These are phyloP conservation scores for Andrena dorsata DNA, from an alignment of 2,888 invertebrate species.

Conservation along the genomic window DNA sequence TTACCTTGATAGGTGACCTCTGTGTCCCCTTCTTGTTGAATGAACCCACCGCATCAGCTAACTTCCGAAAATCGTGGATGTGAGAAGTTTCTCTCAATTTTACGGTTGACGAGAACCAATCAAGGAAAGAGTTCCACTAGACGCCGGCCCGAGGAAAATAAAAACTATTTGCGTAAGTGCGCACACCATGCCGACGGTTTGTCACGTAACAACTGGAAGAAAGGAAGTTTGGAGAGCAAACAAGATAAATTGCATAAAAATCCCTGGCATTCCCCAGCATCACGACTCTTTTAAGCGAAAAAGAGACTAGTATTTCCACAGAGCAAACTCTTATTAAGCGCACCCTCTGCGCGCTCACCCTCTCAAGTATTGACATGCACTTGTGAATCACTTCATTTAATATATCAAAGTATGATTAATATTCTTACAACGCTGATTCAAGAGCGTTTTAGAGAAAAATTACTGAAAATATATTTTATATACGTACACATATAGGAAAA, in stretches of 20 bases:
- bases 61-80: constrained; percentile 59
- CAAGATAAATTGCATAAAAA: not conserved
- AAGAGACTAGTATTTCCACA: not conserved
- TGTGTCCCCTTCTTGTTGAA: constrained; percentile 21
- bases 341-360: not conserved
- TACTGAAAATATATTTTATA: too few relatives aligned
- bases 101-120: constrained; percentile 48
- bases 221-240: not conserved
- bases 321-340: not conserved
- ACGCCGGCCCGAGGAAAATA: not conserved
- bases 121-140: constrained; percentile 30
- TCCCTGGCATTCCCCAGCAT: not conserved
- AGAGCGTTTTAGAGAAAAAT: too few relatives aligned
- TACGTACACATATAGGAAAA: too few relatives aligned
- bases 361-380: too few relatives aligned
- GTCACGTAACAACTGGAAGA: constrained; percentile 3
- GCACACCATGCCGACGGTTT: not conserved
- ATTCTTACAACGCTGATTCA: too few relatives aligned
- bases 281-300: not conserved
- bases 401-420: too few relatives aligned
- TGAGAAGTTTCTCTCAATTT: constrained; percentile 57
- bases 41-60: constrained; percentile 43
- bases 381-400: too few relatives aligned
- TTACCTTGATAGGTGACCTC: constrained; percentile 76
- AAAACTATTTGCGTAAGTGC: not conserved